Conservation (phyloP, 2,888 invertebrate species). For the Chloroclystis v-ata region DNA sequence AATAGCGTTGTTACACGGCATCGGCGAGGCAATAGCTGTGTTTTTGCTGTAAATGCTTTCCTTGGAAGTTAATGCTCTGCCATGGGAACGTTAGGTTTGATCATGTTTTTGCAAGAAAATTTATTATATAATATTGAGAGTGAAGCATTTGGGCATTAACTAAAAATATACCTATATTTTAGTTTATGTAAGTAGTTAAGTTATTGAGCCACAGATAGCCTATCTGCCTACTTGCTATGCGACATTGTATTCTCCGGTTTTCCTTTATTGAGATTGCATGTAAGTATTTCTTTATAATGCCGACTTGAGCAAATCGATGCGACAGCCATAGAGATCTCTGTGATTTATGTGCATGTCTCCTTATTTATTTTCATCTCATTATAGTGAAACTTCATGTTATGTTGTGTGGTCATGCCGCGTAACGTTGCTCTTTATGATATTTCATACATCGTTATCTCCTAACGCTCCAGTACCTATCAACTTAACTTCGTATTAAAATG, state of each 20-base stretch:
- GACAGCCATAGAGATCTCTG: conserved; percentile 45
- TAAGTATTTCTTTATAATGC: background rate
- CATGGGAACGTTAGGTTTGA: conserved; percentile 38
- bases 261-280: conserved; percentile 34
- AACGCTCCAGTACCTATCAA: conserved; percentile 16
- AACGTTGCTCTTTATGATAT: conserved; percentile 43
- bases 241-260: conserved; percentile 21
- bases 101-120: conserved; percentile 1
- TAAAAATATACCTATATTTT: background rate
- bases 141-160: background rate
- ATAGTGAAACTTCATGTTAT: conserved; percentile 47
- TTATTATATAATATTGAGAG: background rate
- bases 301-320: conserved; percentile 22
- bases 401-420: conserved; percentile 43
- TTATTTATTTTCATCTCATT: conserved; percentile 46
- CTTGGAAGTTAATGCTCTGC: conserved; percentile 44
- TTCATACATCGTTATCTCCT: conserved; percentile 37
- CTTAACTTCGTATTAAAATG: conserved; percentile 1
- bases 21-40: conserved; percentile 19
- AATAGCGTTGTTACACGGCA: conserved; percentile 26
- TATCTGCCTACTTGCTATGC: too few relatives aligned
- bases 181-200: too few relatives aligned
- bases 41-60: conserved; percentile 57
- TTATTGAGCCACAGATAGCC: too few relatives aligned
- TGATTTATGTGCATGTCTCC: conserved; percentile 41